Conservation (phyloP, 2,888 invertebrate species). For the Acanthosepion pharaonis region DNA sequence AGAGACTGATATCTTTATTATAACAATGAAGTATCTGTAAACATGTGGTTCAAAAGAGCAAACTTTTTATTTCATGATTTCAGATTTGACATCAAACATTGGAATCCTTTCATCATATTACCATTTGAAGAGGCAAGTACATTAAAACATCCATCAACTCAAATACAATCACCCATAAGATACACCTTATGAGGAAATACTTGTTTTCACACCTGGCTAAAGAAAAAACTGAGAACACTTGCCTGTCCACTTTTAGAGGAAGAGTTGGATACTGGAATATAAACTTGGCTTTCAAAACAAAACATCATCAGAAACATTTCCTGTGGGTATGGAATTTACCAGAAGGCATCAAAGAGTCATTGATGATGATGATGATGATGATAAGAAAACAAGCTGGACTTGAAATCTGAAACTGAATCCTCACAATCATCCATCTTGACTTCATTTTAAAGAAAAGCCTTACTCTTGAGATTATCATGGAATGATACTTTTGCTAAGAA, state of each 20-base stretch:
- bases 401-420: conserved; percentile 33
- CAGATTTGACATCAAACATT: too few relatives aligned
- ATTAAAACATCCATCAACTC: too few relatives aligned
- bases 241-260: background rate
- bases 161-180: too few relatives aligned
- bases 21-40: too few relatives aligned
- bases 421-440: background rate
- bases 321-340: background rate
- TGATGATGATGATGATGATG: background rate
- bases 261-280: background rate
- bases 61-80: too few relatives aligned
- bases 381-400: background rate
- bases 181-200: background rate
- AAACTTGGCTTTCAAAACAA: background rate
- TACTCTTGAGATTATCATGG: background rate
- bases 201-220: background rate
- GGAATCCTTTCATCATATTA: too few relatives aligned
- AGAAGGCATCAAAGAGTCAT: background rate
- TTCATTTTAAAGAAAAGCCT: background rate
- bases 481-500: background rate
- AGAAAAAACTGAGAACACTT: background rate
- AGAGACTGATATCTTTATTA: too few relatives aligned
- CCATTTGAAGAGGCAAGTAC: too few relatives aligned
- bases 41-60: too few relatives aligned
- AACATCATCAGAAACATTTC: background rate